Conservation (phyloP, 1,140 invertebrate species). For the Parapsyche elsis region DNA sequence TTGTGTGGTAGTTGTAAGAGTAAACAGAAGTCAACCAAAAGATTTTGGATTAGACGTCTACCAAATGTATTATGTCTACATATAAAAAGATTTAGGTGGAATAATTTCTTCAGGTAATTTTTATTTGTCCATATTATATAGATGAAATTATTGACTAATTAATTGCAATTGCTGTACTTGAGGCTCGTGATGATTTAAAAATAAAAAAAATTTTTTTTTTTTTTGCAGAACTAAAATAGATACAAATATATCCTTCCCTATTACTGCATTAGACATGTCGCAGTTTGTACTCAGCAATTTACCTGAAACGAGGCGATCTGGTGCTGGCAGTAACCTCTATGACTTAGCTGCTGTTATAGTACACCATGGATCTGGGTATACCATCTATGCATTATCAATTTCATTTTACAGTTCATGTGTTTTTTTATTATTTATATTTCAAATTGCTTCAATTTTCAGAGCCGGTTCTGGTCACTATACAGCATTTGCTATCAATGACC, state of each 20-base stretch:
- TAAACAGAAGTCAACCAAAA: slow-evolving; percentile 85
- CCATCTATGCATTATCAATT: slow-evolving; percentile 13
- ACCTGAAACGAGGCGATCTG: slow-evolving; percentile 74
- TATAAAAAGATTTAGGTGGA: slow-evolving; percentile 88
- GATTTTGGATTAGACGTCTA: slow-evolving; percentile 85
- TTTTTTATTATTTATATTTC: too few species aligned
- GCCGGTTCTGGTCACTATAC: slow-evolving; percentile 89
- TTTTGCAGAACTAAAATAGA: slow-evolving; percentile 77
- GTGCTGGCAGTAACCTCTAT: slow-evolving; percentile 76
- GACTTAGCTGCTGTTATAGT: slow-evolving; percentile 88
- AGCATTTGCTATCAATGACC: slow-evolving; percentile 84
- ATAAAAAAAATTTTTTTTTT: slow-evolving; percentile 26
- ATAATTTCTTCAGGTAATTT: slow-evolving; percentile 76
- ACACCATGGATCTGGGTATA: slow-evolving; percentile 84
- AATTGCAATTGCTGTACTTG: slow-evolving; percentile 4
- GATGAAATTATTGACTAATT: neutral
- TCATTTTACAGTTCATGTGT: neutral
- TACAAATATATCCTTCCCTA: slow-evolving; percentile 82
- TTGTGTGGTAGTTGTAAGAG: slow-evolving; percentile 85
- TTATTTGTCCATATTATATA: neutral
- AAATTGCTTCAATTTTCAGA: slow-evolving; percentile 70
- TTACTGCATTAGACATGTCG: slow-evolving; percentile 83
- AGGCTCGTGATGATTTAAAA: too few species aligned
- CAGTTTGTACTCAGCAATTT: slow-evolving; percentile 77
- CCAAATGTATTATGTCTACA: slow-evolving; percentile 89